Base-by-base conservation (phyloP, 2,888 invertebrate species). In the Drosophila algonquin region DNA sequence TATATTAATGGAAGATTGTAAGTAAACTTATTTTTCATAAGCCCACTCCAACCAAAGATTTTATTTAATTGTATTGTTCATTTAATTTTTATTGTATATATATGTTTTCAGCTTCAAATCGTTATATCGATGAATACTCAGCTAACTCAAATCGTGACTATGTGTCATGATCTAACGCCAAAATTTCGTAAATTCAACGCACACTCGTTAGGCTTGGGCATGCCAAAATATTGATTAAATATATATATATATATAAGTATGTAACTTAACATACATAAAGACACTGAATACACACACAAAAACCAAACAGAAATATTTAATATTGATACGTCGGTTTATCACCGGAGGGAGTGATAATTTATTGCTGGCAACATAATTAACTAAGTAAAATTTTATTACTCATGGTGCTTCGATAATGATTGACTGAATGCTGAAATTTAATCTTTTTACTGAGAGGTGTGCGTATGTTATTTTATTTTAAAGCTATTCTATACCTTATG, bases 1-100 rank as follows among this genome's bases (percentile, higher is more conserved):
- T 60, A 94, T 95, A 88, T 93, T 97, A 78, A 95, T 97, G 93
- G 96, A 97, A 91, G 97, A 97, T 92, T 96, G 96, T 95, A 76
- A 89, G 90, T 87, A 70, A 46, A 45, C 40, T 14, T 14, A 1
- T 14, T 14, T 40, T n/a, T 14, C 40, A 14, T 40, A 40, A 40
- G 14, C 40, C 40, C 40, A 6, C 14, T 14, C 14, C 14, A 40
- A 35, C 12, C 35, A 35, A 12, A 45, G 12, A 44, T 61, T 50
- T 9, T 21, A 21, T 21, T 21, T 24, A 5, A 24, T 24, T 24
- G 5, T 24, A 24, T 24, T 24, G 14, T 32, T 12, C 1, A 51
- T 45, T 51, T 2, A 32, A 51, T 16, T 61, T 45, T 30, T 50
- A 30, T 54, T 53, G 0, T 14, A 14, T 4, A 40, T 12, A 18